A percentile compares a stretch with the other conserved stretches of the same genome.
Evolutionary conservation across 2,797 vertebrate species (phyloP).

Genomic region (Avahi laniger): DNA sequence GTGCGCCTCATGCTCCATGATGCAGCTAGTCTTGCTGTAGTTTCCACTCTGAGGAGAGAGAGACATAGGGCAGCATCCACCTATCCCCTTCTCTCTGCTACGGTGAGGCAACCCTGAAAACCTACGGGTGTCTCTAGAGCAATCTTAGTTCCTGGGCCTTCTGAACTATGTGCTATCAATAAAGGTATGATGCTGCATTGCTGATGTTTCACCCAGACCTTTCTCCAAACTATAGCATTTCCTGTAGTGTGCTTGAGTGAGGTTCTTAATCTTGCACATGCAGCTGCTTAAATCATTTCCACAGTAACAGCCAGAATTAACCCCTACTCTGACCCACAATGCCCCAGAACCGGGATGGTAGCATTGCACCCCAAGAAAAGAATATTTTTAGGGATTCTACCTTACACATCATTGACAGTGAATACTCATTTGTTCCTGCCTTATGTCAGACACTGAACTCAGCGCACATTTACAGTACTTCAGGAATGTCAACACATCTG

Average conservation of each 20-base stretch:
- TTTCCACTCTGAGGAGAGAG: background rate
- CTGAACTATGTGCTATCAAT: background rate
- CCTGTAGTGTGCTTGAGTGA: background rate
- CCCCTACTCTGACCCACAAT: background rate
- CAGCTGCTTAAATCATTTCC: background rate
- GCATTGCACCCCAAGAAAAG: background rate
- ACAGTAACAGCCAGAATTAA: background rate
- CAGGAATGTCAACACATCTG: background rate
- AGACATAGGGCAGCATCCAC: background rate
- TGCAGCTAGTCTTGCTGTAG: background rate
- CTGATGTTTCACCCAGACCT: background rate
- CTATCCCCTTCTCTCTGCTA: accelerated
- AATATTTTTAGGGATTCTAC: background rate
- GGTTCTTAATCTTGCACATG: background rate
- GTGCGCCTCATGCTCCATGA: background rate
- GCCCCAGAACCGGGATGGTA: background rate
- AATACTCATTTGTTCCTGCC: background rate
- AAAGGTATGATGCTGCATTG: background rate
- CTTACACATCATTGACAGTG: background rate
- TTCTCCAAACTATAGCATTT: background rate
- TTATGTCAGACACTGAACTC: background rate
- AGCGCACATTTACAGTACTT: background rate
- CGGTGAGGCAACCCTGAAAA: background rate
- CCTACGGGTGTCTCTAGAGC: background rate
- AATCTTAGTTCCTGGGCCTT: background rate